Percentiles rank a stretch among this genome's conserved stretches.
Conservation (phyloP, 2,113 vertebrate genomes). For the Girardinichthys multiradiatus region DNA sequence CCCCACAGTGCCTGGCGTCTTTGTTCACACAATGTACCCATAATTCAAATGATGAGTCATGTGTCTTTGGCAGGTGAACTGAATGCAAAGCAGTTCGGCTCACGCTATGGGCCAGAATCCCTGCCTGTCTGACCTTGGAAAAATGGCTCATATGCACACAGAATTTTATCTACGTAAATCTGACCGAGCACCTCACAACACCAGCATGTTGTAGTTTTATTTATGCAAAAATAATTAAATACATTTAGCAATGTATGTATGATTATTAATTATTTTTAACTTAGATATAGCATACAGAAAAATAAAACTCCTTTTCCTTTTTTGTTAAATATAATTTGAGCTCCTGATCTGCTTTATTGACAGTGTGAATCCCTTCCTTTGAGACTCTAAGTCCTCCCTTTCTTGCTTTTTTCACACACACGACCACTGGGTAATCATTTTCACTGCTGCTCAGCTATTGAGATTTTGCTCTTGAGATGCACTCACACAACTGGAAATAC, state of each 20-base stretch:
- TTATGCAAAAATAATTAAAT: background rate
- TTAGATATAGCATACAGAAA: background rate
- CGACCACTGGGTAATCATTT: background rate
- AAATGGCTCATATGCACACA: constrained; percentile 1
- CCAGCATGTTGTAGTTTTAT: background rate
- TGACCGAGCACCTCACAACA: constrained; percentile 2
- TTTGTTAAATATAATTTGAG: background rate
- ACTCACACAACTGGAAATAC: background rate
- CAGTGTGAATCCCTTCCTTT: background rate
- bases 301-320: background rate
- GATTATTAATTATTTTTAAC: background rate
- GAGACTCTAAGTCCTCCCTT: no score
- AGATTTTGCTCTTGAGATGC: background rate
- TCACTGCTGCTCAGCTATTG: background rate
- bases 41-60: constrained; percentile 73
- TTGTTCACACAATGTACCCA: constrained; percentile 42
- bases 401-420: background rate
- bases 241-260: background rate
- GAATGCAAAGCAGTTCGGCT: constrained; percentile 70
- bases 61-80: constrained; percentile 47
- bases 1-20: background rate
- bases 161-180: constrained; percentile 13
- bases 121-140: constrained; percentile 49
- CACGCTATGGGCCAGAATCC: constrained; percentile 29
- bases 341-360: background rate